A percentile compares a stretch with the other conserved stretches of the same genome.
Evolutionary conservation across 2,113 vertebrate genomes (phyloP).

Genomic region (Dromaius novaehollandiae): DNA sequence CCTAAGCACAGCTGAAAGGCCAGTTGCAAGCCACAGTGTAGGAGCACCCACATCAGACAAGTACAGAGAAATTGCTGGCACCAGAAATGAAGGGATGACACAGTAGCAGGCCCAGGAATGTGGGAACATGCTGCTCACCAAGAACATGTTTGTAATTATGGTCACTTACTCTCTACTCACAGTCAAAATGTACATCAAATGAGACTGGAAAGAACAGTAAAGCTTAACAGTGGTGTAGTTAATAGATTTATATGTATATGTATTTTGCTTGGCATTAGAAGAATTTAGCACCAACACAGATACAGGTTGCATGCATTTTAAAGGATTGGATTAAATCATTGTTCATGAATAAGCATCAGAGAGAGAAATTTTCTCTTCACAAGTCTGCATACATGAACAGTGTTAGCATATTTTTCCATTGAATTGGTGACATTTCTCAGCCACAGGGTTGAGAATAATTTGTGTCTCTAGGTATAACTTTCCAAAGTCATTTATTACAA

Average conservation of each 20-base stretch:
- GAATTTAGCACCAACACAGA: neutral
- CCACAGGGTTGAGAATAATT: neutral
- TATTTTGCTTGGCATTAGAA: neutral
- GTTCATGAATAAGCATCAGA: neutral
- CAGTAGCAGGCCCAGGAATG: neutral
- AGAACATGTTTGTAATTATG: neutral
- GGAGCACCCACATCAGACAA: constrained; percentile 12
- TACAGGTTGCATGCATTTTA: neutral
- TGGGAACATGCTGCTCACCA: neutral
- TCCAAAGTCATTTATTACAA: neutral
- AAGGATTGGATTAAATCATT: neutral
- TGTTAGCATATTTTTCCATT: neutral
- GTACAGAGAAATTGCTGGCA: neutral
- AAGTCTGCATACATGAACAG: neutral
- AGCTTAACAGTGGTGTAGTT: neutral
- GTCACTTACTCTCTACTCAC: neutral
- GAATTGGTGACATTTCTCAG: neutral
- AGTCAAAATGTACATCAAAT: neutral
- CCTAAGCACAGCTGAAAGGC: neutral
- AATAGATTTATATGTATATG: neutral
- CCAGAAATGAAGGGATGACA: neutral
- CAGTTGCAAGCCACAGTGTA: neutral
- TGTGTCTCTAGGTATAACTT: neutral
- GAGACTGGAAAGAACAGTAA: neutral
- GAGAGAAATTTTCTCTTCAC: neutral